These are phyloP conservation scores for Corythaixoides concolor DNA, from an alignment of 2,113 vertebrate genomes.

Conservation along the genomic window DNA sequence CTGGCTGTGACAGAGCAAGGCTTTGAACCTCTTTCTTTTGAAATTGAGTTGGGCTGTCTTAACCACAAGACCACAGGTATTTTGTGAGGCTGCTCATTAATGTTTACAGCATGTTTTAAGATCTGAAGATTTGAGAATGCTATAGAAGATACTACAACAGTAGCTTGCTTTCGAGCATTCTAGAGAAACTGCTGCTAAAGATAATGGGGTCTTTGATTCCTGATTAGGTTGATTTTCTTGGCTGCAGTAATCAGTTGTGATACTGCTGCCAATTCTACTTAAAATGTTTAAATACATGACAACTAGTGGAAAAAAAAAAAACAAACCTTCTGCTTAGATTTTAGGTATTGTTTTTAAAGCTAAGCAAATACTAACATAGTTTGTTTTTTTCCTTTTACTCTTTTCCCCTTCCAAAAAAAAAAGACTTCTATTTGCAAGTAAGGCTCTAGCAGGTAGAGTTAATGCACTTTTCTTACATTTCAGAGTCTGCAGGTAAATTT, in stretches of 20 bases:
- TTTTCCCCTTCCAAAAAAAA: neutral
- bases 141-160: neutral
- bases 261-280: neutral
- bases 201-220: neutral
- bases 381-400: neutral
- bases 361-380: neutral
- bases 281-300: neutral
- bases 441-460: neutral
- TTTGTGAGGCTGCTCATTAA: constrained; percentile 36
- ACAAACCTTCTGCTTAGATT: neutral
- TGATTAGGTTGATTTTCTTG: neutral
- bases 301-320: neutral
- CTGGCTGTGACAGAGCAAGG: neutral
- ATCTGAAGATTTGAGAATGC: neutral
- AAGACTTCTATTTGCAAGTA: neutral
- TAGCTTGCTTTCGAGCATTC: neutral
- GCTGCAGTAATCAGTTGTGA: neutral
- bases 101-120: neutral
- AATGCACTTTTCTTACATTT: neutral
- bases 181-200: neutral
- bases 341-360: neutral
- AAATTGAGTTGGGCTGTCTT: neutral
- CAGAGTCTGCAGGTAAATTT: neutral
- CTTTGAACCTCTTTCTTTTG: constrained; percentile 38
- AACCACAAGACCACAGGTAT: constrained; percentile 59